These are phyloP conservation scores for Thaumetopoea pityocampa DNA, from an alignment of 1,140 invertebrate genomes.

Conservation along the genomic window DNA sequence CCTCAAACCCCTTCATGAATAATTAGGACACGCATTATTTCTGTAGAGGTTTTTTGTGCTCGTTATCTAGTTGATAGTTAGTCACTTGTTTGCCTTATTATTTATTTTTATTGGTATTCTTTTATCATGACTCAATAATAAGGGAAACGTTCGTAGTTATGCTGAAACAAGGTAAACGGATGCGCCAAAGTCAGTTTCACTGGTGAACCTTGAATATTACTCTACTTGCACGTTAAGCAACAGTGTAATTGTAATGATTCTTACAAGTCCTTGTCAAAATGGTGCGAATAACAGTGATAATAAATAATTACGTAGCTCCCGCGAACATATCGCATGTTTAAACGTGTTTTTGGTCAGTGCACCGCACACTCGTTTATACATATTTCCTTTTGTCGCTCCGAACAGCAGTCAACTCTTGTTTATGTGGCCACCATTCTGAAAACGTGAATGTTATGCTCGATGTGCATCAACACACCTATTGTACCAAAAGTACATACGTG, in stretches of 20 bases:
- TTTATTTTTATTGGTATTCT: constrained; percentile 1
- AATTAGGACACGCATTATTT: constrained; percentile 28
- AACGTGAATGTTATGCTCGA: constrained; percentile 47
- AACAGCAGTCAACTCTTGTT: constrained; percentile 22
- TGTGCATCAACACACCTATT: constrained; percentile 59
- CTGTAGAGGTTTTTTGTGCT: constrained; percentile 2
- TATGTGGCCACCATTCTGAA: constrained; percentile 34
- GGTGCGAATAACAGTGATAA: constrained; percentile 1
- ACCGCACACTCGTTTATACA: background rate
- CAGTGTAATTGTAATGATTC: constrained; percentile 7
- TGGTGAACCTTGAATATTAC: constrained; percentile 50
- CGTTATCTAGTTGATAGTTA: constrained; percentile 2
- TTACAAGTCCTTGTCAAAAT: constrained; percentile 1
- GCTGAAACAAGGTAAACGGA: constrained; percentile 51
- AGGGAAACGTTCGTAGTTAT: constrained; percentile 33
- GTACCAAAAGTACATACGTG: constrained; percentile 35
- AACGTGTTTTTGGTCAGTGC: background rate
- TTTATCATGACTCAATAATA: background rate
- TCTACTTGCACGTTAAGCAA: constrained; percentile 39
- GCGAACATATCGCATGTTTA: too few relatives aligned
- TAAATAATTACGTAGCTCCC: too few relatives aligned
- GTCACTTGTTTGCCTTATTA: constrained; percentile 1
- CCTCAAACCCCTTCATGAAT: constrained; percentile 42
- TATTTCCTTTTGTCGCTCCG: background rate
- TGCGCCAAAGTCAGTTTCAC: constrained; percentile 53